A percentile compares a stretch with the other conserved stretches of the same genome.
These are phyloP conservation scores for Xestia sexstrigata DNA, from an alignment of 2,888 invertebrate genomes.

Conservation along the genomic window DNA sequence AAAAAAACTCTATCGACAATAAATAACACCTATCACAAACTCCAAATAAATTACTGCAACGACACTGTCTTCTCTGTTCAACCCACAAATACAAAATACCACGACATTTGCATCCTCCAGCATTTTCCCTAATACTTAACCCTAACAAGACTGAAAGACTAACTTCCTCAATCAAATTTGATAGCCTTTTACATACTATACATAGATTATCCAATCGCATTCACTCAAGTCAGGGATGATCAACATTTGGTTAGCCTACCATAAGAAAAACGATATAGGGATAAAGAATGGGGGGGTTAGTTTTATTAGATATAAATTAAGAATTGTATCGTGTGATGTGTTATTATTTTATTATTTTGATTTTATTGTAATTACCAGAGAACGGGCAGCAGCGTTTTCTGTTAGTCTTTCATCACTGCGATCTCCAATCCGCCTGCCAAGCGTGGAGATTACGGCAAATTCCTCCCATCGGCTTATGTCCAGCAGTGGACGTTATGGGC, in stretches of 20 bases:
- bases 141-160: slow-evolving; percentile 32
- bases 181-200: slow-evolving; percentile 33
- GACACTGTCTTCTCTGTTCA: background rate
- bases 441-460: too few species aligned
- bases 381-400: too few species aligned
- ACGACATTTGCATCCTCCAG: slow-evolving; percentile 32
- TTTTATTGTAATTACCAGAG: too few species aligned
- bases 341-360: too few species aligned
- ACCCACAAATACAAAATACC: background rate
- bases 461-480: too few species aligned
- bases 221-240: slow-evolving; percentile 35
- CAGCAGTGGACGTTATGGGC: too few species aligned
- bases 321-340: too few species aligned
- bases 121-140: slow-evolving; percentile 45
- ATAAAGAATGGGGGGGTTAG: too few species aligned
- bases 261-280: background rate
- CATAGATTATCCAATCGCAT: slow-evolving; percentile 50
- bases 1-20: background rate
- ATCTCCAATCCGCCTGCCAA: too few species aligned
- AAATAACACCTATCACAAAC: background rate
- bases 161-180: slow-evolving; percentile 54
- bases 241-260: slow-evolving; percentile 20
- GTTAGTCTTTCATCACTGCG: too few species aligned
- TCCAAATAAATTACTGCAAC: background rate
- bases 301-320: too few species aligned